Evolutionary conservation across 2,888 invertebrate species (phyloP).

Genomic region (Neoscelio sp.): DNA sequence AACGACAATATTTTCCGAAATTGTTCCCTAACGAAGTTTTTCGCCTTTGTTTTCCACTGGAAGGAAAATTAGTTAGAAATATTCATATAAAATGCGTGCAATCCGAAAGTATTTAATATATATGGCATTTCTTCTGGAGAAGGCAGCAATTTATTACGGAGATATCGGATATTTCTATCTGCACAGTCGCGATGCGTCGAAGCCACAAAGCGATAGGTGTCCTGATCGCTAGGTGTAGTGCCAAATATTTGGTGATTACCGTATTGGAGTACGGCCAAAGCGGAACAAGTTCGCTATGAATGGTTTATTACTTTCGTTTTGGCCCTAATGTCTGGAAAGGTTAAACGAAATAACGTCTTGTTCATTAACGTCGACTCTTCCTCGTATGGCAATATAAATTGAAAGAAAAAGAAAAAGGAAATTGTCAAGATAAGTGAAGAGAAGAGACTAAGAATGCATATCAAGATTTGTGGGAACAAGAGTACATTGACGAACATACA

Average conservation of each 20-base stretch:
- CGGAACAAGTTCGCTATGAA: constrained; percentile 36
- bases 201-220: constrained; percentile 38
- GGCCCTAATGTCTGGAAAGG: constrained; percentile 48
- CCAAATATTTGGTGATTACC: constrained; percentile 56
- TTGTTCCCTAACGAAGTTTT: constrained; percentile 1
- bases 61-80: constrained; percentile 12
- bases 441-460: too few species aligned
- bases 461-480: too few species aligned
- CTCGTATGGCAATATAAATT: too few species aligned
- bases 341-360: constrained; percentile 47
- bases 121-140: constrained; percentile 20
- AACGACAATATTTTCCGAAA: constrained; percentile 2
- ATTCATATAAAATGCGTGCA: constrained; percentile 24
- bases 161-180: constrained; percentile 55
- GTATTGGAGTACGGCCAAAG: constrained; percentile 36
- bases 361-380: constrained; percentile 28
- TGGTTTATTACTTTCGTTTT: constrained; percentile 39
- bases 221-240: constrained; percentile 32
- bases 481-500: too few species aligned
- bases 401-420: too few species aligned
- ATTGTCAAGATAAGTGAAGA: too few species aligned
- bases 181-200: constrained; percentile 36
- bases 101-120: constrained; percentile 34
- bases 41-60: background rate
- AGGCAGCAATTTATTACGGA: constrained; percentile 37